phyloP scores from a whole-genome alignment of 2,113 vertebrate species.

The Syngnathus scovelli region DNA sequence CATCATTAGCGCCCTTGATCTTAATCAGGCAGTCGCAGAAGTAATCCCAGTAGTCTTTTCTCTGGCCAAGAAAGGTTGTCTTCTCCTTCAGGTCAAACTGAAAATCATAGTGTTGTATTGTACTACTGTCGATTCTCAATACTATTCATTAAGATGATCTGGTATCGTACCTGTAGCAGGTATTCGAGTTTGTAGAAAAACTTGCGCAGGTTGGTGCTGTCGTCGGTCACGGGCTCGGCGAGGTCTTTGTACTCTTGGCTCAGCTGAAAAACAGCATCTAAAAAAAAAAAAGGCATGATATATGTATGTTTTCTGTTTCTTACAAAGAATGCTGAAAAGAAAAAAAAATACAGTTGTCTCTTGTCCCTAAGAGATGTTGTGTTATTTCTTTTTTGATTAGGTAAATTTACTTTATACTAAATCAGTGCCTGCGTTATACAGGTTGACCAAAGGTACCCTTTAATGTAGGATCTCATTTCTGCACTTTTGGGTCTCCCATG shows the following conservation, averaged over 20 bases:
- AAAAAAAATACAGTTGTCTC: neutral
- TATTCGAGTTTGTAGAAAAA: conserved; percentile 95
- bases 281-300: conserved; percentile 21
- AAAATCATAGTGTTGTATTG: conserved; percentile 12
- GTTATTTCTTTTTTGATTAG: no score
- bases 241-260: conserved; percentile 82
- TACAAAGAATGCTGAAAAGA: neutral
- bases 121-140: neutral
- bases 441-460: no score
- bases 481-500: neutral
- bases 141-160: neutral
- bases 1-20: conserved; percentile 91
- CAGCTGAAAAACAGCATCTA: conserved; percentile 86
- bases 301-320: neutral
- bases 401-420: no score
- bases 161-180: conserved; percentile 71
- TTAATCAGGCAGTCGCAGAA: conserved; percentile 92
- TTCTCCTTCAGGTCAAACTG: conserved; percentile 97
- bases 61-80: conserved; percentile 82
- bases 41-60: conserved; percentile 98
- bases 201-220: conserved; percentile 86
- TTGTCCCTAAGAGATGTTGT: no score
- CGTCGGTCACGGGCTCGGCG: conserved; percentile 88
- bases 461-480: no score
- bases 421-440: no score